Evolutionary conservation across 2,888 invertebrate genomes (phyloP).

Genomic region (Agrotis exclamationis): DNA sequence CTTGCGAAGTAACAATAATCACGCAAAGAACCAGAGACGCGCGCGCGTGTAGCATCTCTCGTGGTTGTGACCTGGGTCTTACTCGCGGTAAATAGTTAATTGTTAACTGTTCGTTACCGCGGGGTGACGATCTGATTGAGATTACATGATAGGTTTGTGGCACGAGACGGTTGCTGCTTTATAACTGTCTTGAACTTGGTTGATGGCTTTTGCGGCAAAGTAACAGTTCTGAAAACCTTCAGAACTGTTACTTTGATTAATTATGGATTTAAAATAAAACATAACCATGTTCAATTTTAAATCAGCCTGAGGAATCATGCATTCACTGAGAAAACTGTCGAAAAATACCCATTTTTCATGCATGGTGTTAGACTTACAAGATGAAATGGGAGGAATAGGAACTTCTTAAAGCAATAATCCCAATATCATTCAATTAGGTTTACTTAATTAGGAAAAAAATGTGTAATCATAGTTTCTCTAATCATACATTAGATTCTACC

Average conservation of each 20-base stretch:
- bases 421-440: too few relatives aligned
- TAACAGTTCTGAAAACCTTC: neutral
- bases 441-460: too few relatives aligned
- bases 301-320: too few relatives aligned
- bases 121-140: slow-evolving; percentile 52
- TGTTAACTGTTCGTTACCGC: slow-evolving; percentile 58
- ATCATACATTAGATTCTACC: neutral
- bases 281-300: neutral
- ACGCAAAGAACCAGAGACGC: too few relatives aligned
- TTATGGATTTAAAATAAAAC: too few relatives aligned
- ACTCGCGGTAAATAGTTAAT: slow-evolving; percentile 50
- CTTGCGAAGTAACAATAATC: too few relatives aligned
- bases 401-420: too few relatives aligned
- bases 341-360: too few relatives aligned
- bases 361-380: too few relatives aligned
- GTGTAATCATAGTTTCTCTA: neutral
- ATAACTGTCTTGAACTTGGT: slow-evolving; percentile 53
- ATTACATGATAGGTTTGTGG: slow-evolving; percentile 37
- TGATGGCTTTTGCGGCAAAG: neutral
- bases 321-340: too few relatives aligned
- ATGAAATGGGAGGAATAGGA: too few relatives aligned
- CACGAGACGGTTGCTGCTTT: slow-evolving; percentile 46
- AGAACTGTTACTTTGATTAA: too few relatives aligned
- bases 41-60: neutral
- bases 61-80: neutral